Percentiles rank a stretch among this genome's conserved stretches.
These are phyloP conservation scores for Polydesmus complanatus DNA, from an alignment of 2,888 invertebrate species.

Conservation along the genomic window DNA sequence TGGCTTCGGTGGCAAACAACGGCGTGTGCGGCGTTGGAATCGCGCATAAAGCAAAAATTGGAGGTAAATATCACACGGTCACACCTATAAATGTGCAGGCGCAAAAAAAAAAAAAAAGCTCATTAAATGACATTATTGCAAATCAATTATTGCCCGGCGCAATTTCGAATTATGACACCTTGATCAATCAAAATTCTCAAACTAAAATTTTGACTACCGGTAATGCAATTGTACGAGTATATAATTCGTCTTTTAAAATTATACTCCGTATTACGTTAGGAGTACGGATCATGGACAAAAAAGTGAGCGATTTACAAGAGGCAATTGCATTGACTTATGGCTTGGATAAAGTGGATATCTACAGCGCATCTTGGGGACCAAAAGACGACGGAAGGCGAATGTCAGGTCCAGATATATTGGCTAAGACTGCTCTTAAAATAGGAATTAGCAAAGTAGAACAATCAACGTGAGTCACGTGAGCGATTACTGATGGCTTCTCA, in stretches of 20 bases:
- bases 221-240: too few relatives aligned
- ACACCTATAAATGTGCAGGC: neutral
- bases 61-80: constrained; percentile 28
- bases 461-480: too few relatives aligned
- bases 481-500: neutral
- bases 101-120: neutral
- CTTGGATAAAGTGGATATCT: constrained; percentile 31
- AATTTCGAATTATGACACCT: too few relatives aligned
- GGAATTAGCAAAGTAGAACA: constrained; percentile 32
- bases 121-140: neutral
- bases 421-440: constrained; percentile 28
- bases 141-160: too few relatives aligned
- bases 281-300: constrained; percentile 32
- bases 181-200: too few relatives aligned
- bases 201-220: too few relatives aligned
- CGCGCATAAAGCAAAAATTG: constrained; percentile 32
- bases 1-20: constrained; percentile 34
- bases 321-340: constrained; percentile 30
- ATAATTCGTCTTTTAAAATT: too few relatives aligned
- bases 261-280: too few relatives aligned
- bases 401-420: constrained; percentile 33
- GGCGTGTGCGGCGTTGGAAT: constrained; percentile 33
- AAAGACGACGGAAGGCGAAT: constrained; percentile 33
- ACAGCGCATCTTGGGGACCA: constrained; percentile 33
- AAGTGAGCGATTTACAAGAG: constrained; percentile 32